Percentiles rank a stretch among this genome's conserved stretches.
These are phyloP conservation scores for Anhinga anhinga DNA, from an alignment of 2,113 vertebrate genomes.

Conservation along the genomic window DNA sequence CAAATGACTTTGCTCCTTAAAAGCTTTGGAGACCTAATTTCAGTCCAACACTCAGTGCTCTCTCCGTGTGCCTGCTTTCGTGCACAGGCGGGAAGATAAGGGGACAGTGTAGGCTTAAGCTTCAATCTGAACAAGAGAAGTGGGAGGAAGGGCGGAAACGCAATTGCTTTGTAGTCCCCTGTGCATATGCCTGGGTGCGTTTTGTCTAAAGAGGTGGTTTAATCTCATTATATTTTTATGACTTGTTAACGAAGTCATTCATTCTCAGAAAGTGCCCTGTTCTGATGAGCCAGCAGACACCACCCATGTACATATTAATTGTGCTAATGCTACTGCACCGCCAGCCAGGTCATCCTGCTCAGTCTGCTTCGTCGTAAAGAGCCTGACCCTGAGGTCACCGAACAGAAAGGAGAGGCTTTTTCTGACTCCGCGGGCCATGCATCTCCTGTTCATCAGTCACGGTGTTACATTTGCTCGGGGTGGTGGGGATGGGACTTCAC, in stretches of 20 bases:
- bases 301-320: not conserved
- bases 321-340: not conserved
- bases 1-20: not conserved
- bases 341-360: not conserved
- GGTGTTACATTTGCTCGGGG: accelerated
- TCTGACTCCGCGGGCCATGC: accelerated
- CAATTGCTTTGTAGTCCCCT: not conserved
- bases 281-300: not conserved
- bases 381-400: not conserved
- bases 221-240: not conserved
- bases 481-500: not conserved
- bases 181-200: not conserved
- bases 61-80: not conserved
- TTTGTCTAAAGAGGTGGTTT: not conserved
- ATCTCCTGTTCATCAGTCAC: not conserved
- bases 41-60: not conserved
- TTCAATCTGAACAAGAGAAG: not conserved
- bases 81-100: not conserved
- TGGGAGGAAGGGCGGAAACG: not conserved
- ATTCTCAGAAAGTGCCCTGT: not conserved
- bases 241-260: not conserved
- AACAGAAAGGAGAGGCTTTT: not conserved
- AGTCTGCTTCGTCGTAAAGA: not conserved
- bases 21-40: not conserved
- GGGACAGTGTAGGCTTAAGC: not conserved